Conservation (phyloP, 2,888 invertebrate genomes). For the Aphrophora alni region DNA sequence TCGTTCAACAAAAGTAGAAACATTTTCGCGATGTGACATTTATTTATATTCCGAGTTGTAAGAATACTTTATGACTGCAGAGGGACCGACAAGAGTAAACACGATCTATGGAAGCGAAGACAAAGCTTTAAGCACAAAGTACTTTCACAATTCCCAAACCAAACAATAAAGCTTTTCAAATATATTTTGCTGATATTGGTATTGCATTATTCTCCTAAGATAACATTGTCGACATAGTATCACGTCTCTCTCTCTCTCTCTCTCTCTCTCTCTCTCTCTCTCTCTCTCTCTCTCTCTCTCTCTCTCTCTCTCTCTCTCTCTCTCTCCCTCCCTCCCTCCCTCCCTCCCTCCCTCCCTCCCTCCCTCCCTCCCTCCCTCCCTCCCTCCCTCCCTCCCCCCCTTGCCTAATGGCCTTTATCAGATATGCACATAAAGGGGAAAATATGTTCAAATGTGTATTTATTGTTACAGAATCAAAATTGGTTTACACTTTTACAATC, state of each 20-base stretch:
- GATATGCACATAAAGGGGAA: background rate
- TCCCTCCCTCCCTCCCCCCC: too few relatives aligned
- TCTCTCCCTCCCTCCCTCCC: too few relatives aligned
- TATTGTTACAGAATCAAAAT: too few relatives aligned
- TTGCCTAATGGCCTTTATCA: background rate
- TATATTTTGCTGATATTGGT: background rate
- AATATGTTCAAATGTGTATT: background rate
- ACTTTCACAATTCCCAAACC: background rate
- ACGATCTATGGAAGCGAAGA: background rate
- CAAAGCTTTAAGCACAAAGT: background rate
- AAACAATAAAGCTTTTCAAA: conserved; percentile 9
- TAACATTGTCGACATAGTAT: background rate
- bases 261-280: too few relatives aligned
- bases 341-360: too few relatives aligned
- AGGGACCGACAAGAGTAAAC: background rate
- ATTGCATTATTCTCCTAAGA: background rate
- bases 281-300: too few relatives aligned
- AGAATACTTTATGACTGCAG: background rate
- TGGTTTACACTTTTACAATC: too few relatives aligned
- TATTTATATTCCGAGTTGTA: background rate
- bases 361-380: too few relatives aligned
- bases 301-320: too few relatives aligned
- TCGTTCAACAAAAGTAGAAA: background rate
- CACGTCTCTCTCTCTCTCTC: too few relatives aligned
- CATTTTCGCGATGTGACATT: background rate